Base-by-base conservation (phyloP, 2,113 vertebrate genomes). In the Stegostoma tigrinum region DNA sequence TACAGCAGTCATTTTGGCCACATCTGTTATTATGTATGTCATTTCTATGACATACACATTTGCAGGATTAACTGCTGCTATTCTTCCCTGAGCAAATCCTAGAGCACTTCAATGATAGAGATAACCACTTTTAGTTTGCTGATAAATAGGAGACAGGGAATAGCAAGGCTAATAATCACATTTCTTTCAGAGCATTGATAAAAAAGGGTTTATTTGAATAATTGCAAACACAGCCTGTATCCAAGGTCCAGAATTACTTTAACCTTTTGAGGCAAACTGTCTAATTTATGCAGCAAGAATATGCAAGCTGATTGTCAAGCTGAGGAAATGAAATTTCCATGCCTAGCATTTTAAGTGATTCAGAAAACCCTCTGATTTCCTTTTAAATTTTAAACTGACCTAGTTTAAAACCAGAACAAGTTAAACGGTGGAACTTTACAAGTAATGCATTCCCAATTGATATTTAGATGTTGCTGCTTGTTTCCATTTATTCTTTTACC, bases 181-280 rank as follows among this genome's bases (percentile, higher is more conserved):
- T 27, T 72, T 72, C 24, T 61, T 90, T 90, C 0, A 24, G 52
- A 72, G 17, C 70, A n/a, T 72, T 17, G 52, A 95, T 30, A 70
- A 12, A 70, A 5, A 48, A 95, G 72, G 10, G 72, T 48, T 95
- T 95, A 45, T 93, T 67, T 93, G 30, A 91, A 91, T 72, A 95
- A 95, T 52, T 70, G 94, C 5, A 17, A 52, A 72, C 27, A 48
- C 42, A 95, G 27, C 7, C 30, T 23, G 8, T 6, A 52, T 5
- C 94, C 94, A 95, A 95, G 42, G 38, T 95, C 66, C 67, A 95
- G 45, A 95, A 72, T 95, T 70, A 30, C 45, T 94, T 94, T 70
- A 61, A 94, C 21, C 38, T 70, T 23, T 70, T 1, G 23, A 70
- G 21, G 38, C 93, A 70, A 68, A 45, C n/a, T 70, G 68, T 52